Percentiles rank a stretch among this genome's conserved stretches.
phyloP scores from a whole-genome alignment of 2,888 invertebrate genomes.

The Trachelus stipa region DNA sequence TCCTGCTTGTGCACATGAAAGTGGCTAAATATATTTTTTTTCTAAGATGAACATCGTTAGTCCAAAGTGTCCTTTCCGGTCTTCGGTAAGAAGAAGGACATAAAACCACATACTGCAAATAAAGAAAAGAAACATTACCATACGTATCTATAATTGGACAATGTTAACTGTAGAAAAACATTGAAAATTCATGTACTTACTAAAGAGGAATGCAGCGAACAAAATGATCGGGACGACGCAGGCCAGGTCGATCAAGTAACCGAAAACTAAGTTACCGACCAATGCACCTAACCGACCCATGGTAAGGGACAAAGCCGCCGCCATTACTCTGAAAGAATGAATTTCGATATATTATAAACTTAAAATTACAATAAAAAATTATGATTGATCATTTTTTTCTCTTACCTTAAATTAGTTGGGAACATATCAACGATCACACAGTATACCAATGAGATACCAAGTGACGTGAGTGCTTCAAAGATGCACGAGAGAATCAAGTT shows the following conservation, averaged over 20 bases:
- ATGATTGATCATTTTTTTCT: neutral
- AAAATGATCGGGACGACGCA: conserved; percentile 81
- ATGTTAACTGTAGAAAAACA: neutral
- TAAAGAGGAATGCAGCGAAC: conserved; percentile 79
- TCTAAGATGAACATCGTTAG: conserved; percentile 54
- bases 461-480: conserved; percentile 83
- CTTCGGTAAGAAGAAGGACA: conserved; percentile 81
- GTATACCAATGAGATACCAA: conserved; percentile 83
- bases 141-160: neutral
- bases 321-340: conserved; percentile 78
- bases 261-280: conserved; percentile 81
- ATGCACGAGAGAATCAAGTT: conserved; percentile 82
- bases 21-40: too few relatives aligned
- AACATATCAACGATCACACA: conserved; percentile 85
- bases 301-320: conserved; percentile 81
- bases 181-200: conserved; percentile 69
- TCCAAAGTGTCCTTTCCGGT: conserved; percentile 81
- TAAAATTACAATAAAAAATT: neutral
- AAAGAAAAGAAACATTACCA: conserved; percentile 33
- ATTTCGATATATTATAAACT: conserved; percentile 12
- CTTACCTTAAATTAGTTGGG: conserved; percentile 83
- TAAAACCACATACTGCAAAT: conserved; percentile 77
- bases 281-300: conserved; percentile 83
- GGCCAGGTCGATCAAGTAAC: conserved; percentile 83
- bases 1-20: too few relatives aligned